Base-by-base conservation (phyloP, 2,888 invertebrate species). In the Leptopilina drosophilae region DNA sequence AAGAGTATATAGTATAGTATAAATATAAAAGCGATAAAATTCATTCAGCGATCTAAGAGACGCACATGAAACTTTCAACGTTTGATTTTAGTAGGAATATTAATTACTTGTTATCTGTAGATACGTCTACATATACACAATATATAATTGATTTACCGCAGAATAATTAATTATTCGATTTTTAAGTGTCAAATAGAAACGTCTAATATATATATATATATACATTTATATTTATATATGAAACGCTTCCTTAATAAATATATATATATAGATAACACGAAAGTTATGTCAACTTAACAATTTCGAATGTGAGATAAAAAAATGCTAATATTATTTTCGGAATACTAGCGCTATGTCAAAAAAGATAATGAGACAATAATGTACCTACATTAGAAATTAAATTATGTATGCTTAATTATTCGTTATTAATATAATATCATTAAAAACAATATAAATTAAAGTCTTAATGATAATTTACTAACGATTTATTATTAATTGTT, bases 81-180 rank as follows among this genome's bases (percentile, higher is more conserved):
- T 56, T 26, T 2, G 9, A n/a, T 73, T 73, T 73, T n/a, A 73
- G 56, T 73, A 33, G 56, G 33, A 73, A n/a, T 73, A 73, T 73
- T 53, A 56, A 33, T 56, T 56, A 56, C 26, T 33, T 73, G 26
- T 73, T 56, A 73, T 56, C 33, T 33, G n/a, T 33, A 49, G 33
- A 33, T n/a, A 69, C n/a, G 56, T 73, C 73, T 8, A 56, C 40
- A 33, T 1, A 33, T 2, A 56, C n/a, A 9, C 33, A 53, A 33
- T 73, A 73, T 56, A 56, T 56, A 15, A 73, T 33, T 73, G 33
- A 73, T 56, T 73, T 73, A 73, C 20, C 14, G 26, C 5, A n/a
- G 9, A 56, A 33, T 73, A 73, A 73, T 53, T 56, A 56, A 73
- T 53, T 56, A 56, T 26, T 53, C n/a, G 33, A 53, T 73, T 73